A percentile compares a stretch with the other conserved stretches of the same genome.
phyloP scores from a whole-genome alignment of 2,888 invertebrate species.

The Strigamia transsilvanica region DNA sequence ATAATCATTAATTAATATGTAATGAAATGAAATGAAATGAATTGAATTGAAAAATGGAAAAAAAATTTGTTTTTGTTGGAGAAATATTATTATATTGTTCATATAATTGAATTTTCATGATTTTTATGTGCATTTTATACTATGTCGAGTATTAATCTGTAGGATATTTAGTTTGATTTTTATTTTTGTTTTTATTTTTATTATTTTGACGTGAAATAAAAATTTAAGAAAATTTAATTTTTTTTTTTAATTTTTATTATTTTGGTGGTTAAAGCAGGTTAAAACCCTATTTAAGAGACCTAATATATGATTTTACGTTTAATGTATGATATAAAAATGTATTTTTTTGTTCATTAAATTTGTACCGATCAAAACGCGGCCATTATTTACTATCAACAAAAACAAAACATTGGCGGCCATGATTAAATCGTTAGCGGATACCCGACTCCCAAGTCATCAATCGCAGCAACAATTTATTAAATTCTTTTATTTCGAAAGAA shows the following conservation, averaged over 20 bases:
- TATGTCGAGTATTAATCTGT: neutral
- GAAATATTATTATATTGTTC: neutral
- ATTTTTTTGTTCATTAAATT: slow-evolving; percentile 12
- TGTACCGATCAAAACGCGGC: neutral
- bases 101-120: neutral
- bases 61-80: neutral
- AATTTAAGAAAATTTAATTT: neutral
- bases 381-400: no score
- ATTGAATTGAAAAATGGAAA: neutral
- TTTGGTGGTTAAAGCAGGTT: neutral
- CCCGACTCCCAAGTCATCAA: no score
- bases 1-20: neutral
- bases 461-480: no score
- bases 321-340: neutral
- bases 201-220: neutral
- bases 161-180: slow-evolving; percentile 16
- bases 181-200: neutral
- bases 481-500: no score
- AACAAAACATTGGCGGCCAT: no score
- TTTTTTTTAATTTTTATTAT: neutral
- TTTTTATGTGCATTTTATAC: slow-evolving; percentile 35
- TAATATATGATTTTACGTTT: neutral
- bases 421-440: no score
- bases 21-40: neutral
- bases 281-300: no score